These are phyloP conservation scores for Acomys russatus DNA, from an alignment of 2,797 vertebrate genomes.

Conservation along the genomic window DNA sequence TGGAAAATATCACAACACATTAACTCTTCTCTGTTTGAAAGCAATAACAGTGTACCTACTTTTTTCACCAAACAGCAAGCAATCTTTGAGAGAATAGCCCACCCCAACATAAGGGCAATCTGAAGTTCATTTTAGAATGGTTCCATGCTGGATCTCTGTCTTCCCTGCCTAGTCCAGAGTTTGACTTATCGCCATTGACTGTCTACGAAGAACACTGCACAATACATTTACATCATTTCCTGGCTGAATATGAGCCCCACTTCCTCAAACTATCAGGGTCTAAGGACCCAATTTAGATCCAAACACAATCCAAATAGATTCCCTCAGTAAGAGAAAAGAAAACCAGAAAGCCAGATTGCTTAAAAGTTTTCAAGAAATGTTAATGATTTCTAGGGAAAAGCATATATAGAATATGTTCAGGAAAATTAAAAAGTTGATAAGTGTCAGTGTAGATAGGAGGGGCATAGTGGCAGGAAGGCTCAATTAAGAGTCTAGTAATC, in stretches of 20 bases:
- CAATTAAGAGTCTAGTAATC: background rate
- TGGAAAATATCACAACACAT: background rate
- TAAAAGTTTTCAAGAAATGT: background rate
- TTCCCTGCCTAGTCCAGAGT: background rate
- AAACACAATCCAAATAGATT: conserved; percentile 18
- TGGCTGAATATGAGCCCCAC: background rate
- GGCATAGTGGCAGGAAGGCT: background rate
- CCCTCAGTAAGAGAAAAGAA: background rate
- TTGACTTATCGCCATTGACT: background rate
- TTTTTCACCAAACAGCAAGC: background rate
- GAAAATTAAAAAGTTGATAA: conserved; percentile 9
- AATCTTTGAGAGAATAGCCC: conserved; percentile 2
- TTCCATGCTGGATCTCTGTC: background rate
- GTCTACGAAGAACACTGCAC: background rate
- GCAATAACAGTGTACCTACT: background rate
- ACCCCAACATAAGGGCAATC: background rate
- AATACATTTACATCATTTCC: conserved; percentile 26
- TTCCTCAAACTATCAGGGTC: background rate
- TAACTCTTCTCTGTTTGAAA: conserved; percentile 43
- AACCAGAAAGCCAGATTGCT: background rate
- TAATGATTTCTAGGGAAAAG: background rate
- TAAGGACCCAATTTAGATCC: background rate
- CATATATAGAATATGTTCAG: background rate
- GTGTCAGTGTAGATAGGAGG: background rate
- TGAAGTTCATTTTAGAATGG: conserved; percentile 50